These are phyloP conservation scores for Parotocinclus haroldoi DNA, from an alignment of 2,797 vertebrate genomes.

Conservation along the genomic window DNA sequence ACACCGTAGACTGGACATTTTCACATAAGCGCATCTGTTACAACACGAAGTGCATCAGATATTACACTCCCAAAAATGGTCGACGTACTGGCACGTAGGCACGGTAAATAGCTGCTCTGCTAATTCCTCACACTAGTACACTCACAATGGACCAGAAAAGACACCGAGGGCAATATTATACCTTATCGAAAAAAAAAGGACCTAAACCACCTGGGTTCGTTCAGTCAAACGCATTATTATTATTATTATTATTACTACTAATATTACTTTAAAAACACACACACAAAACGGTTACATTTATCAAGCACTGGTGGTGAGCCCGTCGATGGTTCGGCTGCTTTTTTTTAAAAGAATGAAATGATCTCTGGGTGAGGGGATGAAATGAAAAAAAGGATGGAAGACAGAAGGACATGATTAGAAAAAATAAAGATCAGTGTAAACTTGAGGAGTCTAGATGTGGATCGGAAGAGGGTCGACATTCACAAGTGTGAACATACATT, in stretches of 20 bases:
- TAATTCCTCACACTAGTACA: constrained; percentile 16
- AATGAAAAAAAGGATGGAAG: constrained; percentile 2
- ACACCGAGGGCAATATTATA: constrained; percentile 51
- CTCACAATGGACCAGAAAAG: constrained; percentile 40
- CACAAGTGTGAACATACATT: constrained; percentile 38
- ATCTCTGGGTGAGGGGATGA: constrained; percentile 2
- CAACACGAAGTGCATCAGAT: constrained; percentile 25
- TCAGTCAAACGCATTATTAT: constrained; percentile 72
- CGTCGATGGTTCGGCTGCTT: constrained; percentile 9
- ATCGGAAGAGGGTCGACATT: constrained; percentile 4
- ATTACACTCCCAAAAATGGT: constrained; percentile 12
- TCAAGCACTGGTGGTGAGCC: constrained; percentile 57
- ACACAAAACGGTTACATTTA: constrained; percentile 51
- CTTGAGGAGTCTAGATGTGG: constrained; percentile 5
- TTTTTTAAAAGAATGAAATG: constrained; percentile 4
- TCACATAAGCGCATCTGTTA: constrained; percentile 22
- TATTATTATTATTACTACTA: constrained; percentile 35
- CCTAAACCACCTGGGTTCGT: constrained; percentile 62
- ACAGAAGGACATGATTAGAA: background rate
- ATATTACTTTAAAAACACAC: constrained; percentile 43
- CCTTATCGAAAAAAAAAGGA: constrained; percentile 59
- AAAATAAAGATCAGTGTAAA: background rate
- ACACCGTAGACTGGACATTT: constrained; percentile 15
- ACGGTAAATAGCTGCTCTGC: constrained; percentile 25
- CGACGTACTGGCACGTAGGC: constrained; percentile 41